Percentiles rank a stretch among this genome's conserved stretches.
Conservation (phyloP, 2,888 invertebrate genomes). For the Perizoma affinitatum region DNA sequence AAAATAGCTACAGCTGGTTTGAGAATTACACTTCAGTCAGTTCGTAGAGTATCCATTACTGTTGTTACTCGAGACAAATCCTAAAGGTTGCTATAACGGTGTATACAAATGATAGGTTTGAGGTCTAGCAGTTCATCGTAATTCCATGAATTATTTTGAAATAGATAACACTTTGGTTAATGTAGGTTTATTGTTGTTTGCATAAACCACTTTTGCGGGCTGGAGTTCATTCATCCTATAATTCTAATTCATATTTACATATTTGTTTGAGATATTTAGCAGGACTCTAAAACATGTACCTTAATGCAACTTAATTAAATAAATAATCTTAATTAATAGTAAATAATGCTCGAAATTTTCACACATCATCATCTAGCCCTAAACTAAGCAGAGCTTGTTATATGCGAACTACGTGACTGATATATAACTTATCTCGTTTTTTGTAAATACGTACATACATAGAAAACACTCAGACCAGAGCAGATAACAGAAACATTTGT, state of each 20-base stretch:
- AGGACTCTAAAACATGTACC: no score
- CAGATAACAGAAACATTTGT: no score
- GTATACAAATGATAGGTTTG: slow-evolving; percentile 51
- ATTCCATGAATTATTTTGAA: slow-evolving; percentile 50
- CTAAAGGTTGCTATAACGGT: slow-evolving; percentile 40
- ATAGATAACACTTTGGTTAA: slow-evolving; percentile 44
- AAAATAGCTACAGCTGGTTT: slow-evolving; percentile 57
- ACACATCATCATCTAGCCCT: neutral
- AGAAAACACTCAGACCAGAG: no score
- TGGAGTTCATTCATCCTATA: neutral
- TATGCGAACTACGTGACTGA: no score
- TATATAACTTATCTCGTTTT: no score
- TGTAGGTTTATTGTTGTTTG: slow-evolving; percentile 32
- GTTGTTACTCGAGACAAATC: slow-evolving; percentile 47
- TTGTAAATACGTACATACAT: no score
- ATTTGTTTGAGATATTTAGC: no score
- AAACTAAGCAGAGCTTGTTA: no score
- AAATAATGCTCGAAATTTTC: neutral
- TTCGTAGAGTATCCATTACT: slow-evolving; percentile 51
- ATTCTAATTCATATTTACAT: no score
- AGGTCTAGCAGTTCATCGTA: slow-evolving; percentile 44
- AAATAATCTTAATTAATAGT: no score
- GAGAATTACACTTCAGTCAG: slow-evolving; percentile 55
- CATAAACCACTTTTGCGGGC: neutral
- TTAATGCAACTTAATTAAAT: no score